Base-by-base conservation (phyloP, 2,113 vertebrate species). In the Vulpes lagopus region DNA sequence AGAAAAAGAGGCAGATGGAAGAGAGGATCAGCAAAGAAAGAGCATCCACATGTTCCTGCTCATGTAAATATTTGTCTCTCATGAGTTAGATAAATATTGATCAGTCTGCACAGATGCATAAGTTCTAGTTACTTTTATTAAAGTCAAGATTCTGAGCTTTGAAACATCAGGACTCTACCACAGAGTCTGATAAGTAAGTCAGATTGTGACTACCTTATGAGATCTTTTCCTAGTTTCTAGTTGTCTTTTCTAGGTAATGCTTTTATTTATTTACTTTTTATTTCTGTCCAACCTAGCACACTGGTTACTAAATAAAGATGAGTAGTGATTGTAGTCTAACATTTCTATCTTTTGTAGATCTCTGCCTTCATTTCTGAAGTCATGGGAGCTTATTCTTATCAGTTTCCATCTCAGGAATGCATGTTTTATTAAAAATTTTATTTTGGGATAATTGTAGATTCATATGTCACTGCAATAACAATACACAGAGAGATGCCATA, bases 11-110 rank as follows among this genome's bases (percentile, higher is more conserved):
- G 32, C 8, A 11, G 7, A n/a, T 69, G 71, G 57, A 92, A 17
- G 30, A 53, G 64, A 84, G 49, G 69, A 51, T 84, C 82, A 92
- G 57, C 55, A 95, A 86, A 92, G 64, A 79, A 60, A 87, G 25
- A 87, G 11, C 8, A 32, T 32, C 25, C 20, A 87, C 5, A 6
- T 49, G 20, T 27, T 90, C 11, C 43, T 83, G 86, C 27, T 90
- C 59, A 57, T 49, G 15, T 55, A 73, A 62, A 38, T 43, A 15
- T 80, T 38, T 73, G 11, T 30, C 11, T 71, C 69, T 62, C 81
- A 15, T 73, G 43, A 55, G 51, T 8, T 78, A 62, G 32, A 62
- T 65, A 73, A 55, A 87, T 73, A 51, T 53, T 62, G 22, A 3
- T 83, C 53, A 25, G 9, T 73, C 57, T 81, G 27, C 43, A 67